A percentile compares a stretch with the other conserved stretches of the same genome.
phyloP scores from a whole-genome alignment of 2,797 vertebrate species.

The Pangasius mekongensis region DNA sequence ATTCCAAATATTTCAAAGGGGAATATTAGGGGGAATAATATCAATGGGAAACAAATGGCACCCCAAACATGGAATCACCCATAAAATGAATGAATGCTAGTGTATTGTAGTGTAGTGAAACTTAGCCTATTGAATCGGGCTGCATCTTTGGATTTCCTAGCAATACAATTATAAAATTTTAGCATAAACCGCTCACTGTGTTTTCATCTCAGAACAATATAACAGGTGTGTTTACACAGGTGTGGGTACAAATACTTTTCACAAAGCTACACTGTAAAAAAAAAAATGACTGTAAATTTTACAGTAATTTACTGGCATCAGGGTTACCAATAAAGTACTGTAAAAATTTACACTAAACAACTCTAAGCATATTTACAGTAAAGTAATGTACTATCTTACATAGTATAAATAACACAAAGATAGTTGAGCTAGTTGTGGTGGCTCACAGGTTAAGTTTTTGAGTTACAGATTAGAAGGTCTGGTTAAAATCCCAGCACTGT shows the following conservation, averaged over 20 bases:
- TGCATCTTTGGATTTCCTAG: not conserved
- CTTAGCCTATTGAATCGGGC: not conserved
- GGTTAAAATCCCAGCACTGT: not conserved
- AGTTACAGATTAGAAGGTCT: not conserved
- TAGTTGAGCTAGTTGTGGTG: no score
- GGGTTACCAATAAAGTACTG: no score
- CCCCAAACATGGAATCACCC: not conserved
- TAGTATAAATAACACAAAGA: not conserved
- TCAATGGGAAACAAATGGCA: not conserved
- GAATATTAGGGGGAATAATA: no score
- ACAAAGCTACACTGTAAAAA: not conserved
- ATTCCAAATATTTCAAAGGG: not conserved
- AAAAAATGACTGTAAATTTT: not conserved
- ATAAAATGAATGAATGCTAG: not conserved
- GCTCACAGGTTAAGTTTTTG: no score
- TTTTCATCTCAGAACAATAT: not conserved
- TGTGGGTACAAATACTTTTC: not conserved
- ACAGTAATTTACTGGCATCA: not conserved
- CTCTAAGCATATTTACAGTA: not conserved
- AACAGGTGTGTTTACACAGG: not conserved
- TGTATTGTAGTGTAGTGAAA: not conserved
- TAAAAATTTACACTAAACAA: not conserved
- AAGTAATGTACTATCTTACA: not conserved
- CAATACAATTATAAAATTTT: not conserved
- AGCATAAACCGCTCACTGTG: not conserved